Percentiles rank a stretch among this genome's conserved stretches.
These are phyloP conservation scores for Gasterosteus nipponicus DNA, from an alignment of 2,113 vertebrate species.

Conservation along the genomic window DNA sequence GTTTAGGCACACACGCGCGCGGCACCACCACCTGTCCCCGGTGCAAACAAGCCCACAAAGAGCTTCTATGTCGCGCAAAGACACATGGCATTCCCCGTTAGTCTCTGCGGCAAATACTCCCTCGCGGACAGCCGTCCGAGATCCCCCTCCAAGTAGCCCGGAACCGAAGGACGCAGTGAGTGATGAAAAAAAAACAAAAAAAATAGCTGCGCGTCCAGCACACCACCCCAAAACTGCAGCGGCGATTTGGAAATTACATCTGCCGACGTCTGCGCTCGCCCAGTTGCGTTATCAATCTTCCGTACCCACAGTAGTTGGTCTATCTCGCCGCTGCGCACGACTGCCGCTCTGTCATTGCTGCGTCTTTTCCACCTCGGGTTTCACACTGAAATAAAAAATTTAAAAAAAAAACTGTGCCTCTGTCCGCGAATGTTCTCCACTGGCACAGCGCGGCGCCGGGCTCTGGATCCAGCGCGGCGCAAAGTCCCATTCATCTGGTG, in stretches of 20 bases:
- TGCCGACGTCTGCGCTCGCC: slow-evolving; percentile 53
- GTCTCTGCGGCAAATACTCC: slow-evolving; percentile 63
- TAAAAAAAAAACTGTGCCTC: slow-evolving; percentile 48
- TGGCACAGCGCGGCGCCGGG: slow-evolving; percentile 30
- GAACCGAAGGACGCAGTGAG: slow-evolving; percentile 47
- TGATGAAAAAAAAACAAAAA: slow-evolving; percentile 22
- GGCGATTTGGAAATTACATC: slow-evolving; percentile 63
- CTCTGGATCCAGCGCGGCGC: slow-evolving; percentile 36
- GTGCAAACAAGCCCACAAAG: slow-evolving; percentile 76
- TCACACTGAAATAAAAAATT: neutral
- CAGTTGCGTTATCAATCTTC: slow-evolving; percentile 67
- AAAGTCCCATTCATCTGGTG: slow-evolving; percentile 66
- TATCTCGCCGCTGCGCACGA: slow-evolving; percentile 68
- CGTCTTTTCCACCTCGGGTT: slow-evolving; percentile 59
- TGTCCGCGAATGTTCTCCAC: slow-evolving; percentile 39
- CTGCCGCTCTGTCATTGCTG: slow-evolving; percentile 72
- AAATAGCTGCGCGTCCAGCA: slow-evolving; percentile 51
- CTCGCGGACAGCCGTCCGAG: slow-evolving; percentile 65
- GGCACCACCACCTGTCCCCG: slow-evolving; percentile 82
- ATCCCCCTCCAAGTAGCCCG: slow-evolving; percentile 62
- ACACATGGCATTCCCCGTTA: slow-evolving; percentile 80
- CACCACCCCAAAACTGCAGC: slow-evolving; percentile 39
- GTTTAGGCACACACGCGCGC: slow-evolving; percentile 41
- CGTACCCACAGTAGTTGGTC: slow-evolving; percentile 69
- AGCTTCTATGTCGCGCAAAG: slow-evolving; percentile 77